A percentile compares a stretch with the other conserved stretches of the same genome.
Evolutionary conservation across 2,113 vertebrate genomes (phyloP).

Genomic region (Pachyramphus minor): DNA sequence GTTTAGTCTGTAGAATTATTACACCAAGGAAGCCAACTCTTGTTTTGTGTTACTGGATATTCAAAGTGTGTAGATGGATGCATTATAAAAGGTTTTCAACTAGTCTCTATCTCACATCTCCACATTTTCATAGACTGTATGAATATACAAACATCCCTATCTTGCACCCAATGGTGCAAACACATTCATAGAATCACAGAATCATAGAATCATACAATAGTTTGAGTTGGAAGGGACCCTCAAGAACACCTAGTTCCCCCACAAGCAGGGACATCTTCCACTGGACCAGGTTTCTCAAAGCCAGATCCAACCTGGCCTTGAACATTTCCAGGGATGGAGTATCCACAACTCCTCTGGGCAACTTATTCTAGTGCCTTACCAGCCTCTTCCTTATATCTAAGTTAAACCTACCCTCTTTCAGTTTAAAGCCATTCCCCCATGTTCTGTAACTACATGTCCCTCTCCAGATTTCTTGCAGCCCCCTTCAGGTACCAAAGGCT

Average conservation of each 20-base stretch:
- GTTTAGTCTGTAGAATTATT: background rate
- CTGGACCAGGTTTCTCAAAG: background rate
- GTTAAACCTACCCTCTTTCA: background rate
- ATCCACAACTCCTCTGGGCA: background rate
- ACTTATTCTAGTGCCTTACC: too few species aligned
- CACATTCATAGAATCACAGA: background rate
- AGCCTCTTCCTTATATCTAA: background rate
- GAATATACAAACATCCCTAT: background rate
- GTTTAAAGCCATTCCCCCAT: background rate
- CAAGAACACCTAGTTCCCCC: background rate
- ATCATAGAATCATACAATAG: background rate
- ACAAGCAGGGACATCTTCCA: background rate
- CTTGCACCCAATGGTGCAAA: background rate
- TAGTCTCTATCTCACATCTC: background rate
- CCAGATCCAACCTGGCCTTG: background rate
- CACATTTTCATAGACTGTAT: background rate
- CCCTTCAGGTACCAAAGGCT: background rate
- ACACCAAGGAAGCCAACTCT: background rate
- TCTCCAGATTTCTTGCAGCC: background rate
- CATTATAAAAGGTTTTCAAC: background rate
- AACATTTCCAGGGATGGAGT: background rate
- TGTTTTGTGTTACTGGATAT: background rate
- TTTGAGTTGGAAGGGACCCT: background rate
- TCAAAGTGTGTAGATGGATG: background rate
- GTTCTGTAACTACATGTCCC: background rate